phyloP scores from a whole-genome alignment of 2,888 invertebrate genomes.

The Eubasilissa splendida region DNA sequence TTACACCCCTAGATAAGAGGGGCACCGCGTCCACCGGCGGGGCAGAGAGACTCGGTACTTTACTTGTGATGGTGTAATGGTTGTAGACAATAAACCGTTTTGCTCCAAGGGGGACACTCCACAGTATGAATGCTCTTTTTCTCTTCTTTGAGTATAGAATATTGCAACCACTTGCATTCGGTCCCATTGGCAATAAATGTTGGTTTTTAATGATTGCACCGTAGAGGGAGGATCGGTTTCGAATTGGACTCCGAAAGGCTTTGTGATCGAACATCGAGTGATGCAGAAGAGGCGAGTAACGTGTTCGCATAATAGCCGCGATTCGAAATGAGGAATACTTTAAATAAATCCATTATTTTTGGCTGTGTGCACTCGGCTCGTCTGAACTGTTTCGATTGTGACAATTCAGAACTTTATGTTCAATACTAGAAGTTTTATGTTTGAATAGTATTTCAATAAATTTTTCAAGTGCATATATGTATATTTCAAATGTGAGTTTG shows the following conservation, averaged over 20 bases:
- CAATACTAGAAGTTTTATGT: background rate
- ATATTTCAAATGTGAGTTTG: background rate
- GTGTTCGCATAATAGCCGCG: constrained; percentile 5
- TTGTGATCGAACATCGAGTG: constrained; percentile 15
- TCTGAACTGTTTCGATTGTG: constrained; percentile 2
- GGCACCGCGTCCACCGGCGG: constrained; percentile 23
- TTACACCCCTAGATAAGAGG: constrained; percentile 34
- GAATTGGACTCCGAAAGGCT: constrained; percentile 17
- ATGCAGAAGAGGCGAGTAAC: background rate
- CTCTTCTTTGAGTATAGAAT: constrained; percentile 32
- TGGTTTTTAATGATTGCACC: constrained; percentile 46
- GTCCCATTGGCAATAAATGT: constrained; percentile 50
- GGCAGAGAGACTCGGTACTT: constrained; percentile 43
- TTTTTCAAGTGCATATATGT: background rate
- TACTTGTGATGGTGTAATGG: constrained; percentile 52
- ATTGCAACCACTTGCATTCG: constrained; percentile 45
- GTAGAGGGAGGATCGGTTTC: constrained; percentile 47
- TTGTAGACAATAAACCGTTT: constrained; percentile 58
- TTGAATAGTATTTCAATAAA: too few species aligned
- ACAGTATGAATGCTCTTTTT: constrained; percentile 57
- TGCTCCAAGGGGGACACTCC: constrained; percentile 54
- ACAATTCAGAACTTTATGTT: constrained; percentile 7
- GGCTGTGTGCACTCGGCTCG: background rate
- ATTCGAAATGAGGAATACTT: constrained; percentile 1
- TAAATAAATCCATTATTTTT: constrained; percentile 30